A percentile compares a stretch with the other conserved stretches of the same genome.
Conservation (phyloP, 2,797 vertebrate genomes). For the Poecilia gillii region DNA sequence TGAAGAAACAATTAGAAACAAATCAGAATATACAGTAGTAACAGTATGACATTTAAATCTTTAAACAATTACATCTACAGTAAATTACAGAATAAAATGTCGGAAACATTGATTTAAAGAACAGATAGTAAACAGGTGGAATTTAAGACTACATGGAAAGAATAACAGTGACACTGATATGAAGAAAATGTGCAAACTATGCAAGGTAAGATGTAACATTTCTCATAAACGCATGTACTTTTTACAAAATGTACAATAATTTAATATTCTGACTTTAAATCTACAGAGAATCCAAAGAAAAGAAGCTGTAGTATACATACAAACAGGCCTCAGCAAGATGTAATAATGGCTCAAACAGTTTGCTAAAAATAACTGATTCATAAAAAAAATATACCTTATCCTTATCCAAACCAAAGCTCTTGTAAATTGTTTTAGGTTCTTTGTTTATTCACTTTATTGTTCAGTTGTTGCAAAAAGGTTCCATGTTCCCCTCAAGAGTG, state of each 20-base stretch:
- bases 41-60: conserved; percentile 12
- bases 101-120: background rate
- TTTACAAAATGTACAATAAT: background rate
- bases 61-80: conserved; percentile 5
- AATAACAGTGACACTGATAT: background rate
- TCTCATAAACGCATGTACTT: background rate
- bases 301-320: background rate
- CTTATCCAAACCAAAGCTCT: background rate
- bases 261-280: background rate
- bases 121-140: background rate
- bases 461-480: background rate
- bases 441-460: background rate
- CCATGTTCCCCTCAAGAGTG: background rate
- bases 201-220: background rate
- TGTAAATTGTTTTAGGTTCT: background rate
- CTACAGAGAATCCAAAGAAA: background rate
- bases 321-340: background rate
- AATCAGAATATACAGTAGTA: conserved; percentile 15
- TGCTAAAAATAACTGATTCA: background rate
- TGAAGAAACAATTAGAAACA: background rate
- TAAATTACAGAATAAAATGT: background rate
- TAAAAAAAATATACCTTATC: background rate
- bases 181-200: background rate
- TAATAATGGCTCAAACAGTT: background rate
- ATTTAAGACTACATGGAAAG: background rate